Base-by-base conservation (phyloP, 2,888 invertebrate genomes). In the Epinotia nisella region DNA sequence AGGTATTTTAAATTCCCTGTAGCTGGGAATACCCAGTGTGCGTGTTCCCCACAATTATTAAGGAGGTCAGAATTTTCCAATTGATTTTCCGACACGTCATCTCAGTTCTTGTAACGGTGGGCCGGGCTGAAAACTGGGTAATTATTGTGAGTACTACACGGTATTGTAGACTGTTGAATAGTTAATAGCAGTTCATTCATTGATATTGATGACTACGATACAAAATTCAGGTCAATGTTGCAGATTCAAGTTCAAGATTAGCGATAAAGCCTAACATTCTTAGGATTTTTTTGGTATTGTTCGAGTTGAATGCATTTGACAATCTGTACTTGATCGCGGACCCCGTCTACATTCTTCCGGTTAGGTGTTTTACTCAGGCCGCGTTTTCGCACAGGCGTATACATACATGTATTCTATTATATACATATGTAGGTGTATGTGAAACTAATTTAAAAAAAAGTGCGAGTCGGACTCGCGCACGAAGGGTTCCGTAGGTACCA, bases 211-310 rank as follows among this genome's bases (percentile, higher is more conserved):
- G 2, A 41, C 13, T 41, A 41, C n/a, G 15, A 60, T 66, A 55
- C 41, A 56, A 72, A 66, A 72, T 45, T 67, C 35, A 61, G 71
- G 71, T 61, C 71, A 72, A 67, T 67, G 71, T 21, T 72, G 66
- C 15, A 29, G 3, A 19, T 58, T 51, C 69, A 73, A 73, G 73
- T 73, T 71, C 71, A 71, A 71, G 71, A 60, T 41, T 60, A 45
- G 15, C 24, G 39, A 41, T 29, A 60, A 29, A 53, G 24, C 60
- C 61, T 19, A 41, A 55, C 41, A 15, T 39, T 29, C 56, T 41
- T 45, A 15, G 17, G 0, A 15, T 24, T 29, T 39, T 65, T 55
- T 53, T 64, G 64, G 15, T 35, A 15, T 39, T 59, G 19, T 11
- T 10, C 19, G 19, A 9, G 9, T 51, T 19, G 17, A 53, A 19